Evolutionary conservation across 2,888 invertebrate genomes (phyloP), one percentile per base, ranked within the genome.

Genomic region (Macrophya alboannulata): DNA sequence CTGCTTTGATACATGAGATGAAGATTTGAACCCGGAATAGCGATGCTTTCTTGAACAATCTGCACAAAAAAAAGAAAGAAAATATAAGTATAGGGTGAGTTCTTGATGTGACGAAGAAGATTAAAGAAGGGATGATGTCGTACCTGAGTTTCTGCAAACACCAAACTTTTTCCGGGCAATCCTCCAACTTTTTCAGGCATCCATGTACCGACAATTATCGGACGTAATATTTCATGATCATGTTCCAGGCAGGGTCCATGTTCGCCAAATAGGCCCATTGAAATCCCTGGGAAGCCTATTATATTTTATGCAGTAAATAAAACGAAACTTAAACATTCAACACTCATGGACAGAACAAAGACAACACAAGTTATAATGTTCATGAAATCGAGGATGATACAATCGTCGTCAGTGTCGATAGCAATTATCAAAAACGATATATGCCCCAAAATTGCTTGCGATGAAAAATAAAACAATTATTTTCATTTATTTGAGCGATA

Each of bases 21-120:
- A 10, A 99, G 96, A 89, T 97, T 97, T 10, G 99, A 99, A 72
- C 98, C 99, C 6, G 99, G 99, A 89, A 99, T 98, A 84, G 97
- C 96, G 88, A 99, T 97, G 89, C 98, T 98, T 94, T 99, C 99
- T 94, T 99, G 99, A n/a, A 99, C 96, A 91, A 99, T 99, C 98
- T 98, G 95, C 77, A 86, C 84, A 88, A 77, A 87, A 84, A 84
- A 86, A 86, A 86, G 55, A 55, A 21, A 21, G 21, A 21, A 21
- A 3, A 31, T 79, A 3, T n/a, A n/a, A 31, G 40, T n/a, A n/a
- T n/a, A n/a, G n/a, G n/a, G n/a, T 55, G 55, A 55, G 17, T 72
- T 15, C 9, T n/a, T 12, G 10, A 12, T 10, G 25, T 0, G 45
- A 25, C 10, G 9, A 48, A 12, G 43, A 21, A 17, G 21, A 74